These are phyloP conservation scores for Chymomyza procnemis DNA, from an alignment of 2,888 invertebrate species.

Conservation along the genomic window DNA sequence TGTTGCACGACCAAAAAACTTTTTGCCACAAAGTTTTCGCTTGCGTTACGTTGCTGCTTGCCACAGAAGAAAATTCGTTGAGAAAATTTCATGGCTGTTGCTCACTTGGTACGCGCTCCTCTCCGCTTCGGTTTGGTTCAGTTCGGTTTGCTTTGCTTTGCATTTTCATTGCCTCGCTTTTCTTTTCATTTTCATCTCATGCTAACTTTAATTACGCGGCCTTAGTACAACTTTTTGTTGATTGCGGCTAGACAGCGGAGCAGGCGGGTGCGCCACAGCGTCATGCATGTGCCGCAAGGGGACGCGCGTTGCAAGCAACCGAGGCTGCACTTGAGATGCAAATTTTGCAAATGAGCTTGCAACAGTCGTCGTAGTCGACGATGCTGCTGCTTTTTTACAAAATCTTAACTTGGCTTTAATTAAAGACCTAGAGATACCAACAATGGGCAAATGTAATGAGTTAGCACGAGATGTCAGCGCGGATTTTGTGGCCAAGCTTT, in stretches of 20 bases:
- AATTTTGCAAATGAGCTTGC: conserved; percentile 34
- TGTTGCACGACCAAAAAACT: neutral
- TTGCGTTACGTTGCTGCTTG: neutral
- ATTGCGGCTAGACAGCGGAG: conserved; percentile 28
- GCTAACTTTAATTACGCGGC: conserved; percentile 50
- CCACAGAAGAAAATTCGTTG: neutral
- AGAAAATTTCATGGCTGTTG: neutral
- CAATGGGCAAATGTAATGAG: neutral
- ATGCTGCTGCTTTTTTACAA: conserved; percentile 31
- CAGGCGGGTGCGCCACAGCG: no score
- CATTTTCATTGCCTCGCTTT: neutral
- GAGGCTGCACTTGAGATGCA: conserved; percentile 27
- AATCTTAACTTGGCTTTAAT: conserved; percentile 37
- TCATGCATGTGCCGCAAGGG: neutral
- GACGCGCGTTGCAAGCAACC: neutral
- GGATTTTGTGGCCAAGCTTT: neutral
- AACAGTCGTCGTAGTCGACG: conserved; percentile 7
- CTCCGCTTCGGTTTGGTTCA: no score
- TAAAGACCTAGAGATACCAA: conserved; percentile 10
- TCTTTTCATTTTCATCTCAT: neutral
- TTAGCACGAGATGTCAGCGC: neutral
- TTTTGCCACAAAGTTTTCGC: neutral
- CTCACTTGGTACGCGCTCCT: neutral
- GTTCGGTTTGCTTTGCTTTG: neutral
- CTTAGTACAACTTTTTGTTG: conserved; percentile 39